Evolutionary conservation across 2,797 vertebrate species (phyloP), one percentile per base, ranked within the genome.

Genomic region (Tokudaia muenninki): DNA sequence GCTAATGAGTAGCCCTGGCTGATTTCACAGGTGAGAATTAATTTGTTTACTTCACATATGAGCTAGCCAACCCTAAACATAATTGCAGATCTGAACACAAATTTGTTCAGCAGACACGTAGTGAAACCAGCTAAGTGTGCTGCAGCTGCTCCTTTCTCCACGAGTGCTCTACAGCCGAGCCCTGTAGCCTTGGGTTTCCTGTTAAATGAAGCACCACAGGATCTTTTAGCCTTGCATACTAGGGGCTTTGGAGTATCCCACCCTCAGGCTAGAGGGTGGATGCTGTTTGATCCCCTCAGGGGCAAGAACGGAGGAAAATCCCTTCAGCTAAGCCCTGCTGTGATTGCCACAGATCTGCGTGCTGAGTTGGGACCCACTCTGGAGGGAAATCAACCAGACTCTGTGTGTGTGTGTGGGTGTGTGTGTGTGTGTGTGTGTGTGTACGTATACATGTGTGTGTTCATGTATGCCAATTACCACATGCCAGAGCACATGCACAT

Each of bases 41-140:
- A 63, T 90, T 79, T 87, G 77, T 83, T 87, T 91, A 83, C 47
- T 82, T 87, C 81, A 65, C 72, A 50, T 57, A 59, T 21, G 94
- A 65, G 88, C 83, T 72, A 90, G 67, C 80, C 89, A 75, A 26
- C 52, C 82, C 37, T 79, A 63, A 74, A 74, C 52, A 78, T n/a
- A 41, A 16, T 37, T 67, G 67, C 37, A 90, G 91, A 59, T 29
- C 91, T 52, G 26, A 31, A 86, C 31, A 77, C n/a, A 80, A 70
- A 77, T 63, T 52, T n/a, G n/a, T 55, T 70, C 90, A 63, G n/a
- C 81, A 47, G 65, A 91, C 82, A 26, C 57, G 34, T 78, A 95
- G 82, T 87, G 34, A 94, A 96, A 89, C 55, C 75, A 93, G 26
- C 47, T 90, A 44, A 8, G 61, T 21, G 41, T 0, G 0, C 63